Conservation (phyloP, 1,140 invertebrate genomes). For the Laupala kohalensis region DNA sequence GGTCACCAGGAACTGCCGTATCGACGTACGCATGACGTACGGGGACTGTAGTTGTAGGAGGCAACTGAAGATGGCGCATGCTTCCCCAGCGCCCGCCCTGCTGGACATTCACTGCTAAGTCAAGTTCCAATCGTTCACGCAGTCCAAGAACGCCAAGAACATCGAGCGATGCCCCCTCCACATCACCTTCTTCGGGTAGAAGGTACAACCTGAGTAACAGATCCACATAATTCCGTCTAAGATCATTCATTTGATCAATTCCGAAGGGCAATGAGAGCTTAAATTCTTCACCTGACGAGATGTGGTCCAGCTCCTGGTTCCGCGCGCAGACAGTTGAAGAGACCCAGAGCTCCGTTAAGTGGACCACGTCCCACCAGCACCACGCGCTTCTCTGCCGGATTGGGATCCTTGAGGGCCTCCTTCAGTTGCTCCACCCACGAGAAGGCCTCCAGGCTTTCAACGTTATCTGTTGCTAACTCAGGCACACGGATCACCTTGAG, state of each 20-base stretch:
- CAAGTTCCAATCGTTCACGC: constrained; percentile 48
- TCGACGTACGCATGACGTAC: constrained; percentile 63
- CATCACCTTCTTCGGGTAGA: not conserved
- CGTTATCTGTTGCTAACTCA: not conserved
- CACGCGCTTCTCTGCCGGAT: not conserved
- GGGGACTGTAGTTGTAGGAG: constrained; percentile 27
- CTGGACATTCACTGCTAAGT: constrained; percentile 72
- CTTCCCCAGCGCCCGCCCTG: constrained; percentile 64
- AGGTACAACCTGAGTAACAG: not conserved
- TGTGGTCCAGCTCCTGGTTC: constrained; percentile 33
- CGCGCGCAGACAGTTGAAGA: constrained; percentile 60
- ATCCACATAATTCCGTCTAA: too few relatives aligned
- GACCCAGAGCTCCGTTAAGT: constrained; percentile 67
- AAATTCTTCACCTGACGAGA: too few relatives aligned
- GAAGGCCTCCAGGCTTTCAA: not conserved
- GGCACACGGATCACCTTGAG: not conserved
- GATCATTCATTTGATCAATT: too few relatives aligned
- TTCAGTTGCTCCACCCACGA: constrained; percentile 40
- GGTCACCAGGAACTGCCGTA: constrained; percentile 62
- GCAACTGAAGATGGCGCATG: constrained; percentile 52
- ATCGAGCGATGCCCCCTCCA: constrained; percentile 18
- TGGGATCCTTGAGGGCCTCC: not conserved
- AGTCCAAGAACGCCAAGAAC: constrained; percentile 31
- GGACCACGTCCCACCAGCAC: constrained; percentile 39
- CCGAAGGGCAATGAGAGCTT: too few relatives aligned